Evolutionary conservation across 2,113 vertebrate genomes (phyloP).

Genomic region (Tupaia tana): DNA sequence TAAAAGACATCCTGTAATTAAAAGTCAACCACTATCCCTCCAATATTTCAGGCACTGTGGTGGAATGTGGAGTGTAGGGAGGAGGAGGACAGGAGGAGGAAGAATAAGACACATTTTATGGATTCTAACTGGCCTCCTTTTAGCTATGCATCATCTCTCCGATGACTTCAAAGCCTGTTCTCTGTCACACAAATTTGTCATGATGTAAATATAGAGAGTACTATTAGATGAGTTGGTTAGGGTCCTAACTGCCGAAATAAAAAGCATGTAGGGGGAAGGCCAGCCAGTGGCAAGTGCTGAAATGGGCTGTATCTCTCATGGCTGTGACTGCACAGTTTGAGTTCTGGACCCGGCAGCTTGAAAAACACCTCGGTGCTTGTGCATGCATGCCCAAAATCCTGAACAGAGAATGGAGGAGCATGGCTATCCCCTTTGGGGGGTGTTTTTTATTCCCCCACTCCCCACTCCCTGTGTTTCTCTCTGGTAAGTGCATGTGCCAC

Average conservation of each 20-base stretch:
- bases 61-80: not conserved
- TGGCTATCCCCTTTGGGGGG: too few relatives aligned
- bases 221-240: not conserved
- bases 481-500: too few relatives aligned
- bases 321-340: too few relatives aligned
- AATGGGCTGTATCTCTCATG: too few relatives aligned
- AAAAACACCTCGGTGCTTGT: too few relatives aligned
- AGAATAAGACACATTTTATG: not conserved
- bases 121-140: not conserved
- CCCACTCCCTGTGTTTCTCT: too few relatives aligned
- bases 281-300: too few relatives aligned
- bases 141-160: not conserved
- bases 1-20: conserved; percentile 58
- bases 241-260: not conserved
- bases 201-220: not conserved
- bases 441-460: too few relatives aligned
- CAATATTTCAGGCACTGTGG: conserved; percentile 19
- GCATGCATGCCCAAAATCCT: too few relatives aligned
- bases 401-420: too few relatives aligned
- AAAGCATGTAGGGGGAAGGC: not conserved
- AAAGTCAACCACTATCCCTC: conserved; percentile 24
- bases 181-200: not conserved
- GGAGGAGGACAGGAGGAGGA: not conserved
- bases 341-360: too few relatives aligned
- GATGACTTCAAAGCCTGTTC: not conserved